phyloP scores from a whole-genome alignment of 2,888 invertebrate species.

The Cataglyphis albicans region DNA sequence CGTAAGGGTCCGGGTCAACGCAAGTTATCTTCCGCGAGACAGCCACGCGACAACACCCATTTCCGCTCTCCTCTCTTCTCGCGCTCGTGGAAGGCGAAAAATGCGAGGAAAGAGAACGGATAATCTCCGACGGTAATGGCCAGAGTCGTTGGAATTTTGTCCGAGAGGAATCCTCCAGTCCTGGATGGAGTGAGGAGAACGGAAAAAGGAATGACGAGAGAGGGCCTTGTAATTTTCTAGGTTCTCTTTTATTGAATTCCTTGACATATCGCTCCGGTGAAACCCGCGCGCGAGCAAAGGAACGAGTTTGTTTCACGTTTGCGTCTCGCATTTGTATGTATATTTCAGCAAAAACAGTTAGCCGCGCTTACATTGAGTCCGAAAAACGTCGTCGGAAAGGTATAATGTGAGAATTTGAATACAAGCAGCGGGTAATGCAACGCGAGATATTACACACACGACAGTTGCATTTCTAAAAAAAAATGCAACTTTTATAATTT shows the following conservation, averaged over 20 bases:
- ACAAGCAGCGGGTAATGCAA: slow-evolving; percentile 15
- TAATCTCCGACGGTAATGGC: slow-evolving; percentile 68
- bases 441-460: slow-evolving; percentile 1
- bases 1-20: slow-evolving; percentile 64
- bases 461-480: slow-evolving; percentile 6
- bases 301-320: slow-evolving; percentile 20
- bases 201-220: slow-evolving; percentile 3
- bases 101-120: slow-evolving; percentile 46
- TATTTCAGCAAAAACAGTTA: slow-evolving; percentile 18
- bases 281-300: slow-evolving; percentile 5
- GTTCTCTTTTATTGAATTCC: slow-evolving; percentile 66
- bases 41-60: slow-evolving; percentile 40
- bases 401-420: slow-evolving; percentile 36
- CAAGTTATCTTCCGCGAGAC: slow-evolving; percentile 44
- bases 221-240: slow-evolving; percentile 63
- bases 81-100: slow-evolving; percentile 6
- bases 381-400: slow-evolving; percentile 19
- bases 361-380: slow-evolving; percentile 40
- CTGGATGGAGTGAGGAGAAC: not conserved
- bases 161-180: slow-evolving; percentile 44
- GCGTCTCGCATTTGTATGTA: slow-evolving; percentile 33
- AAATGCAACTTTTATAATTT: not conserved
- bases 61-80: not conserved
- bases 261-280: slow-evolving; percentile 31
- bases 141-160: slow-evolving; percentile 66